These are phyloP conservation scores for Ochropleura plecta DNA, from an alignment of 2,888 invertebrate species.

Conservation along the genomic window DNA sequence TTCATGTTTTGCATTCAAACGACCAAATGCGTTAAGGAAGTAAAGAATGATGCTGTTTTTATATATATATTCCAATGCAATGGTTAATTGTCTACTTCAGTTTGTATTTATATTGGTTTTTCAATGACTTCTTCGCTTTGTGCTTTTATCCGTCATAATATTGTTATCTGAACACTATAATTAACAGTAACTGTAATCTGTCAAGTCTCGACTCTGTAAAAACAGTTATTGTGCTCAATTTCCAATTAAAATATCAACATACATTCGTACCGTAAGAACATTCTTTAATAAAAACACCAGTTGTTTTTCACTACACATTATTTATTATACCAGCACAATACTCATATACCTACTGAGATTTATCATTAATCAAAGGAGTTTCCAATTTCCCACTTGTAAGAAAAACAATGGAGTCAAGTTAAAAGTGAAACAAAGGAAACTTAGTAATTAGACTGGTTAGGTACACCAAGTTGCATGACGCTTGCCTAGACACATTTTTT, in stretches of 20 bases:
- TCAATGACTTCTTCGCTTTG: neutral
- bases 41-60: slow-evolving; percentile 24
- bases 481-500: slow-evolving; percentile 24
- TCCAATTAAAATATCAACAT: slow-evolving; percentile 36
- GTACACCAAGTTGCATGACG: slow-evolving; percentile 26
- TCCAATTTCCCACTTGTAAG: slow-evolving; percentile 41
- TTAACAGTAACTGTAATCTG: neutral
- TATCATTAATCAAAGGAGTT: slow-evolving; percentile 44
- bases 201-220: neutral
- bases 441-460: neutral
- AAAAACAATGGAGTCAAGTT: slow-evolving; percentile 47
- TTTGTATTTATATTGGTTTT: slow-evolving; percentile 8
- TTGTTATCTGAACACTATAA: neutral
- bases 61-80: slow-evolving; percentile 21
- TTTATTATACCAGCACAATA: slow-evolving; percentile 17
- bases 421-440: slow-evolving; percentile 48
- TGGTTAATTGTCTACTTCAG: slow-evolving; percentile 14
- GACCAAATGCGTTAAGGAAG: slow-evolving; percentile 49
- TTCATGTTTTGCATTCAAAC: slow-evolving; percentile 43
- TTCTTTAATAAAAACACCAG: slow-evolving; percentile 14
- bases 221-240: neutral
- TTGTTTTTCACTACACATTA: slow-evolving; percentile 10
- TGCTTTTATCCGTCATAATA: neutral
- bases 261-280: neutral
- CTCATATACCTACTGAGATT: slow-evolving; percentile 29